Base-by-base conservation (phyloP, 2,113 vertebrate species). In the Nannospalax galili region DNA sequence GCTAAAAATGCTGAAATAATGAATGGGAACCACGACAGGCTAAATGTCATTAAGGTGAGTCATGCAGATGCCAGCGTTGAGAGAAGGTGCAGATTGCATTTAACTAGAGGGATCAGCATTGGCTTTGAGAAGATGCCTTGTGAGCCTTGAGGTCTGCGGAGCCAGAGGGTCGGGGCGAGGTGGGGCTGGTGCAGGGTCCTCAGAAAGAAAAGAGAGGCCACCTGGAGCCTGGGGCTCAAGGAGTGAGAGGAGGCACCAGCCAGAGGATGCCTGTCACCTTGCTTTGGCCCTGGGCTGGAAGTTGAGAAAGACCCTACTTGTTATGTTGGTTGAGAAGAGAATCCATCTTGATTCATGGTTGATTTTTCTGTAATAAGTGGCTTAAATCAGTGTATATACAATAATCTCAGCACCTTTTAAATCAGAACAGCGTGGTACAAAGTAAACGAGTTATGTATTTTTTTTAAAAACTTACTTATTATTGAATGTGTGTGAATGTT, bases 41-140 rank as follows among this genome's bases (percentile, higher is more conserved):
- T 82, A 74, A 88, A 89, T 87, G 94, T 92, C 74, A 70, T 69
- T 87, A 56, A 84, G 77, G 37, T 16, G 87, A 95, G 64, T 90
- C 82, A 65, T 48, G 70, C n/a, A 79, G 72, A 88, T 65, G n/a
- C 52, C 82, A 48, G 75, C 80, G 81, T 84, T 48, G n/a, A 87
- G 85, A 77, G 75, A 67, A 72, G 60, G 85, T 62, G 56, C 87
- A 70, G 73, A 72, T 75, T 78, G 79, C 28, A 32, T 64, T 78
- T 95, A 70, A 67, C 82, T 67, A 65, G 64, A 84, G 64, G 78
- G 87, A 62, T 90, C 70, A 10, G 32, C 75, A 35, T 26, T 12
- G 78, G 24, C 93, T 95, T 75, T 22, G 58, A 24, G 88, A 85
- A 69, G 40, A 56, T 3, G 14, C 20, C 45, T 14, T 80, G n/a